Evolutionary conservation across 2,113 vertebrate genomes (phyloP).

Genomic region (Xerus inauris): DNA sequence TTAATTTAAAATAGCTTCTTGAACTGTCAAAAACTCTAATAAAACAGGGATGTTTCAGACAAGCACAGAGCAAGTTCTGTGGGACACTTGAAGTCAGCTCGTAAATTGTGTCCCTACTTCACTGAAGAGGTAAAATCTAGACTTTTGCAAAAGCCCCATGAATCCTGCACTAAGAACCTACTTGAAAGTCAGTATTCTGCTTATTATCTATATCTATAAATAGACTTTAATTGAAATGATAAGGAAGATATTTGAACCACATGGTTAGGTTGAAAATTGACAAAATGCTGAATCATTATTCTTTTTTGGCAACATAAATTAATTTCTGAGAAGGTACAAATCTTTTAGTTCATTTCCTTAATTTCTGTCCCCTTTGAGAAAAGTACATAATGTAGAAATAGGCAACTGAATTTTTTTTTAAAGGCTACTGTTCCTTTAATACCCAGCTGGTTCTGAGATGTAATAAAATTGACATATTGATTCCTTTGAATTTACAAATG

Average conservation of each 20-base stretch:
- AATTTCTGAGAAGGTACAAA: slow-evolving; percentile 82
- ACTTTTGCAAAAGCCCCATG: slow-evolving; percentile 47
- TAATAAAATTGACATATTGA: slow-evolving; percentile 99
- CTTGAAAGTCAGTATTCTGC: not conserved
- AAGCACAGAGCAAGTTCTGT: not conserved
- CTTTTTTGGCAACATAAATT: slow-evolving; percentile 59
- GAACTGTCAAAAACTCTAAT: slow-evolving; percentile 54
- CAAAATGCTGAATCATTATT: slow-evolving; percentile 77
- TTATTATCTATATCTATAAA: slow-evolving; percentile 62
- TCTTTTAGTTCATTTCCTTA: slow-evolving; percentile 80
- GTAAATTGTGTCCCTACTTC: slow-evolving; percentile 26
- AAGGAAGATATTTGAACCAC: slow-evolving; percentile 41
- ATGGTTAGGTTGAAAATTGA: slow-evolving; percentile 59
- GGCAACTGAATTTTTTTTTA: slow-evolving; percentile 85
- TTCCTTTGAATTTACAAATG: slow-evolving; percentile 99
- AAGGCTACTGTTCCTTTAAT: slow-evolving; percentile 95
- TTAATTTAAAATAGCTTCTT: slow-evolving; percentile 69
- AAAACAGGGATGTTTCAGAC: slow-evolving; percentile 35
- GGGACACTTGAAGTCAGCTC: slow-evolving; percentile 27
- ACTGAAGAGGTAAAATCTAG: slow-evolving; percentile 38
- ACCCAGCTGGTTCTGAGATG: slow-evolving; percentile 97
- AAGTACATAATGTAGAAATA: slow-evolving; percentile 84
- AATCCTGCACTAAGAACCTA: not conserved
- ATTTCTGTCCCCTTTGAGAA: slow-evolving; percentile 85
- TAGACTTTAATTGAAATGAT: slow-evolving; percentile 63